These are phyloP conservation scores for Nasonia oneida DNA, from an alignment of 2,888 invertebrate genomes.

Conservation along the genomic window DNA sequence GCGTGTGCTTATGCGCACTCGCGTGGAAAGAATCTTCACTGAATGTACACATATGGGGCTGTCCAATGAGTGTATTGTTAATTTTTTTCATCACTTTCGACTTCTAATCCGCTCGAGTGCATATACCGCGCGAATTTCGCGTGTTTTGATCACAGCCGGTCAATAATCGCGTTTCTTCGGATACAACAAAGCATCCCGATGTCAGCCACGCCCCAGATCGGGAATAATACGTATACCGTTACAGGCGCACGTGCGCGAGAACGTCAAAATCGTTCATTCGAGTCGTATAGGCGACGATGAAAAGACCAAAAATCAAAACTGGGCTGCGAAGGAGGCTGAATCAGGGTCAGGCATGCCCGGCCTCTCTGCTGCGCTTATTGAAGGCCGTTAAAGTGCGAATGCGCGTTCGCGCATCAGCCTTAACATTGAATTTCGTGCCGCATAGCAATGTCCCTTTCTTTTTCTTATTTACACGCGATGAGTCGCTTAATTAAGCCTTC, in stretches of 20 bases:
- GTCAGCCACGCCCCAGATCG: too few relatives aligned
- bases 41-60: too few relatives aligned
- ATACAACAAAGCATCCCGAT: too few relatives aligned
- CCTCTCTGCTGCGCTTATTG: neutral
- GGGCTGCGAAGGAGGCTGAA: neutral
- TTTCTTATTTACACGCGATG: neutral
- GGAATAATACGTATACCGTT: too few relatives aligned
- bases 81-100: too few relatives aligned
- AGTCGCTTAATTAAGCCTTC: neutral
- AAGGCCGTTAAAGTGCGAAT: slow-evolving; percentile 16
- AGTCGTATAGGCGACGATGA: neutral
- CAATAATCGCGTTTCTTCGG: too few relatives aligned
- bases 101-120: too few relatives aligned
- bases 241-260: too few relatives aligned
- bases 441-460: neutral
- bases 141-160: too few relatives aligned
- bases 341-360: neutral
- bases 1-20: neutral
- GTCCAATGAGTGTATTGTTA: too few relatives aligned
- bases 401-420: slow-evolving; percentile 4
- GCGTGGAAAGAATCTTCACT: slow-evolving; percentile 30
- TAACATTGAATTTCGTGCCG: slow-evolving; percentile 29
- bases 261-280: neutral
- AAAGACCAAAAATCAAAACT: slow-evolving; percentile 1
- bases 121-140: too few relatives aligned